These are phyloP conservation scores for Drosophila burlai DNA, from an alignment of 1,140 invertebrate species.

Conservation along the genomic window DNA sequence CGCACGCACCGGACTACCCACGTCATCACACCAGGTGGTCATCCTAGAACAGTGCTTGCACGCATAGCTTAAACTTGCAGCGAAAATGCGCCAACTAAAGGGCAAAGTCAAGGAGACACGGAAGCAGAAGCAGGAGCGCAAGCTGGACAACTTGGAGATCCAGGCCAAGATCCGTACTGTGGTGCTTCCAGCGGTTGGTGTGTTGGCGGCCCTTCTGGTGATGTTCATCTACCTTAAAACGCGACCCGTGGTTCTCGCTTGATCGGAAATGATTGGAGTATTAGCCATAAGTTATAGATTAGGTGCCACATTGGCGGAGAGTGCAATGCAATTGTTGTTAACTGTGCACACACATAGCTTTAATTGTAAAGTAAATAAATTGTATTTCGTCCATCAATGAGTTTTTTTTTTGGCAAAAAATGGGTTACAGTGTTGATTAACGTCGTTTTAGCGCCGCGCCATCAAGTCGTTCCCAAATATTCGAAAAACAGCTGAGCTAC, in stretches of 20 bases:
- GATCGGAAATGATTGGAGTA: background rate
- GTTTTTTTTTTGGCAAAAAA: background rate
- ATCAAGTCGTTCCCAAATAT: background rate
- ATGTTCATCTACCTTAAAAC: constrained; percentile 80
- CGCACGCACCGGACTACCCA: background rate
- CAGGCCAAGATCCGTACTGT: constrained; percentile 75
- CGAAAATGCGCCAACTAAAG: constrained; percentile 78
- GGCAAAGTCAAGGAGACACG: constrained; percentile 82
- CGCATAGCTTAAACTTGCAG: background rate
- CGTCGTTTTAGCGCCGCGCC: background rate
- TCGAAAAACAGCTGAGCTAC: constrained; percentile 8
- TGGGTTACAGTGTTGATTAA: background rate
- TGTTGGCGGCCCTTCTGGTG: constrained; percentile 56
- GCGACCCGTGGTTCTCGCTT: constrained; percentile 62
- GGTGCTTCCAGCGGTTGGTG: constrained; percentile 73
- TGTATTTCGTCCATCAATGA: background rate
- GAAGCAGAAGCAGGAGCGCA: constrained; percentile 82
- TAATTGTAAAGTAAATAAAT: constrained; percentile 24
- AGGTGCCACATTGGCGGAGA: background rate
- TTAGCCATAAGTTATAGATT: constrained; percentile 7
- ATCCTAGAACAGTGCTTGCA: background rate
- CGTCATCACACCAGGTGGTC: constrained; percentile 2
- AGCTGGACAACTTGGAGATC: constrained; percentile 72
- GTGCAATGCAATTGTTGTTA: constrained; percentile 18
- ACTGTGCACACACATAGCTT: constrained; percentile 8